phyloP scores from a whole-genome alignment of 2,113 vertebrate genomes.

The Rhabdornis inornatus region DNA sequence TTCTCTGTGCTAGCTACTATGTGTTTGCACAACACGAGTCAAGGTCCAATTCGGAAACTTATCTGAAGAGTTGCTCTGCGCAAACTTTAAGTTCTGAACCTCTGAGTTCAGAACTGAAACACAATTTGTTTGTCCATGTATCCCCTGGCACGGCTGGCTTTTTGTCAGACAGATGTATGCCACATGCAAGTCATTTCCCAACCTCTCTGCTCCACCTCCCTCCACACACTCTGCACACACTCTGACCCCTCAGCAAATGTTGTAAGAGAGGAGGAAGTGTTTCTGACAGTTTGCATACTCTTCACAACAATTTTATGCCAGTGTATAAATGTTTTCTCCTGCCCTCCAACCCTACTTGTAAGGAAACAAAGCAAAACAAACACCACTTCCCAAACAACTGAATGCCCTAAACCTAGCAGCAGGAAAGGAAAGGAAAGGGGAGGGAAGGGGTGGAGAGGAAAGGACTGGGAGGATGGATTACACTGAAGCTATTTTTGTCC shows the following conservation, averaged over 20 bases:
- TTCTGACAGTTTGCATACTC: constrained; percentile 21
- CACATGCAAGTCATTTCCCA: constrained; percentile 57
- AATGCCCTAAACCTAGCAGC: constrained; percentile 12
- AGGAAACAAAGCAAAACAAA: constrained; percentile 42
- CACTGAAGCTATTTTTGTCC: constrained; percentile 54
- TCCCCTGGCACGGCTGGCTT: constrained; percentile 47
- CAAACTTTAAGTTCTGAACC: constrained; percentile 26
- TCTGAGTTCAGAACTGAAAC: constrained; percentile 16
- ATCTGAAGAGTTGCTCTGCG: constrained; percentile 9
- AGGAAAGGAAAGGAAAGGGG: constrained; percentile 48
- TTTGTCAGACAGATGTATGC: constrained; percentile 57
- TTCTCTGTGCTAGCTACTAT: background rate
- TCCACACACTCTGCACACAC: constrained; percentile 17
- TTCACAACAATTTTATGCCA: constrained; percentile 26
- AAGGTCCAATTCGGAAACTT: constrained; percentile 50
- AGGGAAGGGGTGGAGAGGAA: constrained; percentile 38
- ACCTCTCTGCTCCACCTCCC: constrained; percentile 45
- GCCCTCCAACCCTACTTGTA: background rate
- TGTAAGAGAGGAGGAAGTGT: constrained; percentile 31
- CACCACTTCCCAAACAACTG: constrained; percentile 5
- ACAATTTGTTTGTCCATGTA: constrained; percentile 40
- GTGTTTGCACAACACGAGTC: constrained; percentile 40
- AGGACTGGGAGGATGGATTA: constrained; percentile 45
- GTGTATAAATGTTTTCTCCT: background rate
- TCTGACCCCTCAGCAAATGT: constrained; percentile 21